A percentile compares a stretch with the other conserved stretches of the same genome.
Evolutionary conservation across 2,113 vertebrate species (phyloP).

Genomic region (Mirza zaza): DNA sequence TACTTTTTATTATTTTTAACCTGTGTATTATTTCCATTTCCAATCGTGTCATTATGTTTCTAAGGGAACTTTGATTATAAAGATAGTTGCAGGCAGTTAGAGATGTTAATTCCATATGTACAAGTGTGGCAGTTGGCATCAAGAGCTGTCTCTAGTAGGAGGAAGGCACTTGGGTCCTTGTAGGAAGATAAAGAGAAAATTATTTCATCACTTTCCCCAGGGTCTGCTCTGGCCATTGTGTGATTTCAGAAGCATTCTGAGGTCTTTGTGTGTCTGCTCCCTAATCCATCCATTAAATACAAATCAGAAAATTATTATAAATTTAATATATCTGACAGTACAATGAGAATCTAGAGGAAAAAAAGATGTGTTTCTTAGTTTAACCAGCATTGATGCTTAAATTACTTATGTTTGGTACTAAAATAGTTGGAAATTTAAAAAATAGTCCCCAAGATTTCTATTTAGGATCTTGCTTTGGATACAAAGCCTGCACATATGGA

Average conservation of each 20-base stretch:
- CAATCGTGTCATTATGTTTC: background rate
- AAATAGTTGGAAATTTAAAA: conserved; percentile 30
- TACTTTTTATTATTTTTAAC: background rate
- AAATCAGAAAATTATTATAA: conserved; percentile 11
- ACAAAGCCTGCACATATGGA: background rate
- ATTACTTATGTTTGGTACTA: background rate
- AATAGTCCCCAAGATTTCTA: background rate
- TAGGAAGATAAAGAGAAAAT: background rate
- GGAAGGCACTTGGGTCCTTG: background rate
- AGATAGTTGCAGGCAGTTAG: background rate
- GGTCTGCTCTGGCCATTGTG: background rate
- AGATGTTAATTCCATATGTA: background rate
- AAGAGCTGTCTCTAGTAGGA: background rate
- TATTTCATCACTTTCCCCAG: background rate
- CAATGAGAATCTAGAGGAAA: background rate
- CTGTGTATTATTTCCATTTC: background rate
- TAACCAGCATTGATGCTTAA: background rate
- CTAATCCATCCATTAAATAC: background rate
- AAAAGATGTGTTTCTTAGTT: background rate
- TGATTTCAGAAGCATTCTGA: background rate
- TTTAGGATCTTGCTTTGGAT: background rate
- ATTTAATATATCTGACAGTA: background rate
- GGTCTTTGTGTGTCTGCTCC: background rate
- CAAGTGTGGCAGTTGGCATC: background rate
- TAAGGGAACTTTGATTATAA: background rate